Evolutionary conservation across 2,888 invertebrate genomes (phyloP).

Genomic region (Lacanobia oleracea): DNA sequence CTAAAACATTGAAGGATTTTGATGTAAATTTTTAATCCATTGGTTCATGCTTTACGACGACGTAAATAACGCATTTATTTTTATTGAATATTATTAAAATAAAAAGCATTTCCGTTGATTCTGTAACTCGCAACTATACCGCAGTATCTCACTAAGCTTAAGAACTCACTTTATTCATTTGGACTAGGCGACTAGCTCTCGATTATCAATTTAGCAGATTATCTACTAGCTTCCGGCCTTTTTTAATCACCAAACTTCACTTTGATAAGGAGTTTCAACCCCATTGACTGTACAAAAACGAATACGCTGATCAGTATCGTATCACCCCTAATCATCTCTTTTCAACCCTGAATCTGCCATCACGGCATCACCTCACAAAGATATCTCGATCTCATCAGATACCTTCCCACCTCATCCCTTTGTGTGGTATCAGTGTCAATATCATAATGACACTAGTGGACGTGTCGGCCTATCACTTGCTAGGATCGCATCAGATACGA

Average conservation of each 20-base stretch:
- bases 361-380: constrained; percentile 17
- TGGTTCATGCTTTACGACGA: no score
- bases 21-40: no score
- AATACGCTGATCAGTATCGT: constrained; percentile 10
- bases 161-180: not conserved
- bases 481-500: constrained; percentile 62
- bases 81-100: no score
- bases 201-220: not conserved
- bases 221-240: not conserved
- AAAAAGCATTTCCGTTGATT: no score
- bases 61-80: no score
- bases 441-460: constrained; percentile 62
- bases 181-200: not conserved
- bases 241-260: not conserved
- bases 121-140: no score
- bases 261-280: not conserved
- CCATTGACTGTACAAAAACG: constrained; percentile 16
- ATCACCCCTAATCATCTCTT: constrained; percentile 28
- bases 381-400: constrained; percentile 27
- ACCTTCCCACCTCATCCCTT: constrained; percentile 23
- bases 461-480: constrained; percentile 53
- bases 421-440: constrained; percentile 57
- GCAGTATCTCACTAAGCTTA: not conserved
- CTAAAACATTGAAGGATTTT: no score
- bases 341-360: constrained; percentile 1